phyloP scores from a whole-genome alignment of 2,797 vertebrate genomes.

The Clarias platycephalus region DNA sequence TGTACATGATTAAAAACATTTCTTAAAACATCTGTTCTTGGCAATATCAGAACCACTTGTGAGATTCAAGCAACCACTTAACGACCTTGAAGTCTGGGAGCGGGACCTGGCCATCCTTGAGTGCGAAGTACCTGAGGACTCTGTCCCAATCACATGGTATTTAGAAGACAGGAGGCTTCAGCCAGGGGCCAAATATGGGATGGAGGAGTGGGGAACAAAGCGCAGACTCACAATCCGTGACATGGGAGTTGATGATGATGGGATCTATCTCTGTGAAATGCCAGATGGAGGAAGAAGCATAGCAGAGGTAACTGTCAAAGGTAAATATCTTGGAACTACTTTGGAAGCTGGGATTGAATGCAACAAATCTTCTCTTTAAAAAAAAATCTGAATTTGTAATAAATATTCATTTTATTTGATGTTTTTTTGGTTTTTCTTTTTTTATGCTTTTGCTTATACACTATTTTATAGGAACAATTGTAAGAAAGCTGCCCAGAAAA shows the following conservation, averaged over 20 bases:
- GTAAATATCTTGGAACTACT: slow-evolving; percentile 67
- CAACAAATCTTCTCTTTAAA: not conserved
- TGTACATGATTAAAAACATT: not conserved
- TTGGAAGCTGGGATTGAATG: not conserved
- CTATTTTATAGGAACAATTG: slow-evolving; percentile 77
- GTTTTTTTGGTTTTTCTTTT: not conserved
- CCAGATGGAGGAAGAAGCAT: slow-evolving; percentile 92
- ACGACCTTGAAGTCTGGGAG: slow-evolving; percentile 90
- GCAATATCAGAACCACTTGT: slow-evolving; percentile 83
- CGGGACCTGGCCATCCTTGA: slow-evolving; percentile 88
- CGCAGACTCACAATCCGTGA: slow-evolving; percentile 90
- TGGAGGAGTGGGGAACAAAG: slow-evolving; percentile 90
- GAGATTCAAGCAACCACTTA: slow-evolving; percentile 88
- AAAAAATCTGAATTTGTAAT: not conserved
- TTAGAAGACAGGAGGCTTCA: slow-evolving; percentile 92
- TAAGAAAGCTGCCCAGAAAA: slow-evolving; percentile 90
- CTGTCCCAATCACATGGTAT: slow-evolving; percentile 92
- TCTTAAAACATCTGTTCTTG: not conserved
- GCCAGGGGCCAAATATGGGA: slow-evolving; percentile 92
- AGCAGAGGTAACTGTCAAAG: slow-evolving; percentile 94
- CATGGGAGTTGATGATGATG: slow-evolving; percentile 89
- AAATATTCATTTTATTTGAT: not conserved
- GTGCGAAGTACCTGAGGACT: slow-evolving; percentile 93
- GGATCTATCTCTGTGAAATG: slow-evolving; percentile 97
- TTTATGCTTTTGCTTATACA: not conserved